These are phyloP conservation scores for Clinocottus analis DNA, from an alignment of 2,113 vertebrate genomes.

Conservation along the genomic window DNA sequence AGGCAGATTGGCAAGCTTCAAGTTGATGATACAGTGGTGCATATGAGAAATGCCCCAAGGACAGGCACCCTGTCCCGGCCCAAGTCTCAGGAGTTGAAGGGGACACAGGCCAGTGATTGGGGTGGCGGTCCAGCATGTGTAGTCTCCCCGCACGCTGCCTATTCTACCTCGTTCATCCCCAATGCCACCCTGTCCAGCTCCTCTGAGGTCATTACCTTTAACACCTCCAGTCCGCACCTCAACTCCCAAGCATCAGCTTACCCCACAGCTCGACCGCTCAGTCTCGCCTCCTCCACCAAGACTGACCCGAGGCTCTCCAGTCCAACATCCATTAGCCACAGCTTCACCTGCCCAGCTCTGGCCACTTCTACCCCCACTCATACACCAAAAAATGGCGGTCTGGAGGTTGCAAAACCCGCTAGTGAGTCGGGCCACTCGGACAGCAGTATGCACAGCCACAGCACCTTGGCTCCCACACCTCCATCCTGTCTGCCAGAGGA, in stretches of 20 bases:
- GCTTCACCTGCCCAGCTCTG: conserved; percentile 65
- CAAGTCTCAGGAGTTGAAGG: conserved; percentile 89
- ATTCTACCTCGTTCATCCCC: conserved; percentile 91
- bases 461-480: conserved; percentile 68
- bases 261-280: conserved; percentile 60
- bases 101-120: conserved; percentile 79
- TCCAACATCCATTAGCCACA: conserved; percentile 67
- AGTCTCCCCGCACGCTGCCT: conserved; percentile 90
- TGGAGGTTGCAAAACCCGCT: conserved; percentile 40
- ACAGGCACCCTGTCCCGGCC: conserved; percentile 80
- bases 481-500: conserved; percentile 75
- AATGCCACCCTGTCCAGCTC: conserved; percentile 90
- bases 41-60: conserved; percentile 80
- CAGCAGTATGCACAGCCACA: conserved; percentile 77
- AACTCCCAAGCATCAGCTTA: conserved; percentile 63
- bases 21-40: conserved; percentile 84
- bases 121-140: conserved; percentile 84
- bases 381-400: conserved; percentile 53
- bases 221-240: conserved; percentile 77
- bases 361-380: conserved; percentile 66
- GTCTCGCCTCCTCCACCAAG: conserved; percentile 55
- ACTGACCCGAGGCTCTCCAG: conserved; percentile 37
- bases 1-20: conserved; percentile 84
- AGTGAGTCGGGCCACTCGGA: conserved; percentile 87
- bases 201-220: conserved; percentile 88